Evolutionary conservation across 2,888 invertebrate genomes (phyloP).

Genomic region (Drosophila subquinaria): DNA sequence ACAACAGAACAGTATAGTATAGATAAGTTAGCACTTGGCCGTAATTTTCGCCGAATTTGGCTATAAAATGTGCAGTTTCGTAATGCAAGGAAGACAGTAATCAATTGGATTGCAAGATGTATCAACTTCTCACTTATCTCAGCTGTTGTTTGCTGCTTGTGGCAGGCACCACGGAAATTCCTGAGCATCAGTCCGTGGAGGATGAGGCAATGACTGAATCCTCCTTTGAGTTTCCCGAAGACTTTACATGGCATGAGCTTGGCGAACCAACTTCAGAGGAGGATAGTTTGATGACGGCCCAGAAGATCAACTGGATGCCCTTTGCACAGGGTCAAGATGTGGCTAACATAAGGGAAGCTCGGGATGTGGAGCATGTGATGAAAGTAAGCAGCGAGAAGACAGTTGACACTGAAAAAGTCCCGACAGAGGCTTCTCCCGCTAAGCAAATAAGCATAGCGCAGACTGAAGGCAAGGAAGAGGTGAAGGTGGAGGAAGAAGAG

Average conservation of each 20-base stretch:
- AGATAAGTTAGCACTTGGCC: conserved; percentile 51
- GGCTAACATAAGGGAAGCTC: background rate
- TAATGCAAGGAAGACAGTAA: conserved; percentile 39
- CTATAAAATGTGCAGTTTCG: conserved; percentile 53
- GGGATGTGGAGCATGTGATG: background rate
- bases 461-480: background rate
- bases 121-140: conserved; percentile 31
- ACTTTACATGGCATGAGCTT: conserved; percentile 20
- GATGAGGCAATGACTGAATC: conserved; percentile 7
- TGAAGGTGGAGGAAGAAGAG: background rate
- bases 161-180: conserved; percentile 26
- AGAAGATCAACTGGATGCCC: conserved; percentile 59
- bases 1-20: conserved; percentile 26
- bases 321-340: conserved; percentile 33
- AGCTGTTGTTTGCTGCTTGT: conserved; percentile 50
- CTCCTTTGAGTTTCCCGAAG: conserved; percentile 17
- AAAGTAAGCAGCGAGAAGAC: background rate
- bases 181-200: conserved; percentile 4
- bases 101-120: conserved; percentile 49
- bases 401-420: background rate
- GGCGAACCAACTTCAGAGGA: conserved; percentile 34
- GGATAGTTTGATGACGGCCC: conserved; percentile 18
- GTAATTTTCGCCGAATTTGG: conserved; percentile 22
- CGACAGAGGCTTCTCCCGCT: background rate
- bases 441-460: background rate